phyloP scores from a whole-genome alignment of 2,797 vertebrate species.

The Rhinophrynus dorsalis region DNA sequence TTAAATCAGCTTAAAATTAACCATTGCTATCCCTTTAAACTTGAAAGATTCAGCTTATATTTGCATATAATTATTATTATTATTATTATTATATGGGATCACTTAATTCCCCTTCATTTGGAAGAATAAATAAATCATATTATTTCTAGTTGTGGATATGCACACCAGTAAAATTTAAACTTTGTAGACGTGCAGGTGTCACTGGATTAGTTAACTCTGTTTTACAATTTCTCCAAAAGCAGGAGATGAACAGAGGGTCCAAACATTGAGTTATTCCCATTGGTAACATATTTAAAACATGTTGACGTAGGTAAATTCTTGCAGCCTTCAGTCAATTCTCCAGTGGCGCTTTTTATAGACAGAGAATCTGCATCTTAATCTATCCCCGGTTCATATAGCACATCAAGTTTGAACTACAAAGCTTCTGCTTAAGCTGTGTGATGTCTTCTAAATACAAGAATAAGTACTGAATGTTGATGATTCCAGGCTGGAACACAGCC shows the following conservation, averaged over 20 bases:
- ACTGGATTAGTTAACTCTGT: neutral
- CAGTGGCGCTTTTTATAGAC: slow-evolving; percentile 34
- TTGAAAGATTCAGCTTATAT: too few relatives aligned
- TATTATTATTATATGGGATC: too few relatives aligned
- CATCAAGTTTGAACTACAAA: slow-evolving; percentile 34
- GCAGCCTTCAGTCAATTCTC: slow-evolving; percentile 33
- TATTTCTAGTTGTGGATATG: neutral
- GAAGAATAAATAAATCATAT: neutral
- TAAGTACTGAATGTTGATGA: slow-evolving; percentile 27
- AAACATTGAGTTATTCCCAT: slow-evolving; percentile 21
- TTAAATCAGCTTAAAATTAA: too few relatives aligned
- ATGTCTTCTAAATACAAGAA: slow-evolving; percentile 40
- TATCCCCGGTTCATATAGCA: slow-evolving; percentile 45
- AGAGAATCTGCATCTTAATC: slow-evolving; percentile 42
- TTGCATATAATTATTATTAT: too few relatives aligned
- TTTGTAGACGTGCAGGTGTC: slow-evolving; percentile 3
- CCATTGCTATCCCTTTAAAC: too few relatives aligned
- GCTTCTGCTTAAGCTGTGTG: slow-evolving; percentile 17
- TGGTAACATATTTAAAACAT: slow-evolving; percentile 35
- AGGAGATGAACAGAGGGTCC: neutral
- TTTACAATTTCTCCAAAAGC: neutral
- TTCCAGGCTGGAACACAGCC: slow-evolving; percentile 6
- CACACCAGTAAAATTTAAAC: too few relatives aligned
- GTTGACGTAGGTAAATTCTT: slow-evolving; percentile 45
- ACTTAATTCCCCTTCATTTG: too few relatives aligned